Conservation (phyloP, 2,888 invertebrate species). For the Tethea ocularis region DNA sequence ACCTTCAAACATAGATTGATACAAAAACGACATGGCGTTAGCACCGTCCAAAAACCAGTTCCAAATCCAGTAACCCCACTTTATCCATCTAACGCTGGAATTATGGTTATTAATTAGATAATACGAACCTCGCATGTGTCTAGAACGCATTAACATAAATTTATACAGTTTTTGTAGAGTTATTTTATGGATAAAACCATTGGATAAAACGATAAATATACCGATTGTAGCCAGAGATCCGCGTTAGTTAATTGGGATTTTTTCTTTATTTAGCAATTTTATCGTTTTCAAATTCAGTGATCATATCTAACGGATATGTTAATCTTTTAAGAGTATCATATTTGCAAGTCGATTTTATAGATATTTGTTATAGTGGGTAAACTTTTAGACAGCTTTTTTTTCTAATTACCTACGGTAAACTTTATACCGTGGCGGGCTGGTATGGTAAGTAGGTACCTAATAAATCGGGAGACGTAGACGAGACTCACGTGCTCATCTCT, state of each 20-base stretch:
- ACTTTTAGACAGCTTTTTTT: not conserved
- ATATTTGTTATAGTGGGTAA: not conserved
- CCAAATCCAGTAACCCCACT: conserved; percentile 3
- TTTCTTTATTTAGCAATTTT: not conserved
- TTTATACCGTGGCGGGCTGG: no score
- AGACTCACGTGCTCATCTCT: no score
- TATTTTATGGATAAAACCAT: not conserved
- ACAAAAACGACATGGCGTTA: not conserved
- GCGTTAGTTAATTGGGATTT: not conserved
- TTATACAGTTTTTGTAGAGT: not conserved
- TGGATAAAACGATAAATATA: not conserved
- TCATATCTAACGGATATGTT: not conserved
- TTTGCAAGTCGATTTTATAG: not conserved
- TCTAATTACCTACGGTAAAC: no score
- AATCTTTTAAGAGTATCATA: not conserved
- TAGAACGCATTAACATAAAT: not conserved
- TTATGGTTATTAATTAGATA: conserved; percentile 3
- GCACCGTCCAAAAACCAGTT: not conserved
- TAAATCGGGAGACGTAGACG: no score
- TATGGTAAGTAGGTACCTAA: no score
- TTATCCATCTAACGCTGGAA: not conserved
- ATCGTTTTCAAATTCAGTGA: not conserved
- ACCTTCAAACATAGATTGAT: not conserved
- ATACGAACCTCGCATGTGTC: conserved; percentile 1
- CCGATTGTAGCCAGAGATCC: not conserved